These are phyloP conservation scores for Embidobia sp. DNA, from an alignment of 2,888 invertebrate species.

Conservation along the genomic window DNA sequence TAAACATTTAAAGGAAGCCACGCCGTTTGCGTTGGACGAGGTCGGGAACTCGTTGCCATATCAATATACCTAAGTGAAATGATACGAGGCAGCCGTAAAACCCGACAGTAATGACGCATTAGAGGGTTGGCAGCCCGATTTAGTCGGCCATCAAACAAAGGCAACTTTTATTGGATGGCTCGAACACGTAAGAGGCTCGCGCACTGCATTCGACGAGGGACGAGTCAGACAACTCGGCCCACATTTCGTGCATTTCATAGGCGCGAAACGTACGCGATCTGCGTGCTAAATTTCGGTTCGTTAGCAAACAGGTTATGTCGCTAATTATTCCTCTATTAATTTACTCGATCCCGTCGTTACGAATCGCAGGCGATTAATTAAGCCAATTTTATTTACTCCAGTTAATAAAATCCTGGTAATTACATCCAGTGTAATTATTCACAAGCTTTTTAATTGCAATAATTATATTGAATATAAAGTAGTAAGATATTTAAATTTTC, in stretches of 20 bases:
- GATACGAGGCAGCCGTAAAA: slow-evolving; percentile 81
- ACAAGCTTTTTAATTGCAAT: too few relatives aligned
- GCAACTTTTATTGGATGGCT: slow-evolving; percentile 80
- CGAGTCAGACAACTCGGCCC: slow-evolving; percentile 55
- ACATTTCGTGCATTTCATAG: slow-evolving; percentile 73
- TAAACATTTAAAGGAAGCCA: slow-evolving; percentile 75
- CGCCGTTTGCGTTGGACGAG: slow-evolving; percentile 78
- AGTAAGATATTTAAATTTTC: too few relatives aligned
- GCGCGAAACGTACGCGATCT: slow-evolving; percentile 68
- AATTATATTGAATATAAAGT: too few relatives aligned
- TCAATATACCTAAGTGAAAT: slow-evolving; percentile 82
- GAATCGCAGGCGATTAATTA: slow-evolving; percentile 23
- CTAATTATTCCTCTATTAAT: slow-evolving; percentile 34
- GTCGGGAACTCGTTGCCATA: slow-evolving; percentile 82
- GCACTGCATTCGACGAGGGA: slow-evolving; percentile 64
- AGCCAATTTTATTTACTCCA: slow-evolving; percentile 4
- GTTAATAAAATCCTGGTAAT: slow-evolving; percentile 17
- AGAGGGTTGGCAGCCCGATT: slow-evolving; percentile 81
- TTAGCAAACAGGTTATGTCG: slow-evolving; percentile 60
- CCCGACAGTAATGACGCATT: slow-evolving; percentile 82
- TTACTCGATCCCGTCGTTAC: slow-evolving; percentile 9
- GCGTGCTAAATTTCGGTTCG: slow-evolving; percentile 67
- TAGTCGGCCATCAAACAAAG: slow-evolving; percentile 81
- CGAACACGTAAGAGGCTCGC: slow-evolving; percentile 74
- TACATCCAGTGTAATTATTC: background rate